Conservation (phyloP, 2,888 invertebrate genomes). For the Drosophila niveifrons region DNA sequence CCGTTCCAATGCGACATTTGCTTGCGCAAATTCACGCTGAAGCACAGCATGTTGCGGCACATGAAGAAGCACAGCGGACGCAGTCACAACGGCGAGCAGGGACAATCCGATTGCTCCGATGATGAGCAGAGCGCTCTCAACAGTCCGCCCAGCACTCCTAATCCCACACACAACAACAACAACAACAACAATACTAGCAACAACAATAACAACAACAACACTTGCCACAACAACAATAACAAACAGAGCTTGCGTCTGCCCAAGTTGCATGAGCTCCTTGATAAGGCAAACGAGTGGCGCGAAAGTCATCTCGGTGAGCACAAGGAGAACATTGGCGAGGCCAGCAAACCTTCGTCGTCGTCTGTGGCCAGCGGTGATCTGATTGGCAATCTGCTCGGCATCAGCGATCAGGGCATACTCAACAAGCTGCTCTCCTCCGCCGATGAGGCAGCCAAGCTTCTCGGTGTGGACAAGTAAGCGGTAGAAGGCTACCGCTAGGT, state of each 20-base stretch:
- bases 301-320: constrained; percentile 80
- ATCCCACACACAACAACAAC: constrained; percentile 44
- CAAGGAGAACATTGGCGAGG: constrained; percentile 81
- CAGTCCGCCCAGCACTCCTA: constrained; percentile 60
- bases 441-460: constrained; percentile 94
- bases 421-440: constrained; percentile 94
- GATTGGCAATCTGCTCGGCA: constrained; percentile 95
- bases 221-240: constrained; percentile 26
- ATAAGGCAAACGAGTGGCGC: constrained; percentile 83
- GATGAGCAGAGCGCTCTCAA: constrained; percentile 80
- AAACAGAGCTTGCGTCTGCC: constrained; percentile 73
- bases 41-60: constrained; percentile 97
- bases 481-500: constrained; percentile 8
- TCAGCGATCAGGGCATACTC: constrained; percentile 93
- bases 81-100: constrained; percentile 85
- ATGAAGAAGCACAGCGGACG: constrained; percentile 93
- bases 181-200: constrained; percentile 50
- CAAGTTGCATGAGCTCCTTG: constrained; percentile 83
- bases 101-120: constrained; percentile 84
- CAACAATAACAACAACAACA: constrained; percentile 40
- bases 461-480: constrained; percentile 91
- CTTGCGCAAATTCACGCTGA: constrained; percentile 94
- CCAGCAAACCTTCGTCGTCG: constrained; percentile 71
- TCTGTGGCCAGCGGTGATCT: constrained; percentile 87
- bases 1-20: constrained; percentile 97